Percentiles rank a stretch among this genome's conserved stretches.
Evolutionary conservation across 2,113 vertebrate genomes (phyloP).

Genomic region (Tapirus terrestris): DNA sequence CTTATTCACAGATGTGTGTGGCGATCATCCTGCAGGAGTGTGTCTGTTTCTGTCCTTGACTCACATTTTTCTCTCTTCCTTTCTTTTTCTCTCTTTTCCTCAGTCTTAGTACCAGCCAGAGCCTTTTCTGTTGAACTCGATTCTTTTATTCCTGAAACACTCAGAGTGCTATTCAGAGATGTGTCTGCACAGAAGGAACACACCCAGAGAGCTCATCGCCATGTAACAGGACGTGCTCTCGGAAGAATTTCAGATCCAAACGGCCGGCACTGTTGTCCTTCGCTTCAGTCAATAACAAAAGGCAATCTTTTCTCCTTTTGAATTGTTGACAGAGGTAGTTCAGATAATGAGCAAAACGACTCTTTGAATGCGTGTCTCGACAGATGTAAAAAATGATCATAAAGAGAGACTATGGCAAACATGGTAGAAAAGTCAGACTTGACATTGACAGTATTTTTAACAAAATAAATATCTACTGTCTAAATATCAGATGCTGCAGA

Average conservation of each 20-base stretch:
- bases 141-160: conserved; percentile 86
- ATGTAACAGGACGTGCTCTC: conserved; percentile 77
- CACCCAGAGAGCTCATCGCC: conserved; percentile 76
- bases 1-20: conserved; percentile 79
- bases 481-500: conserved; percentile 62
- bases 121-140: conserved; percentile 83
- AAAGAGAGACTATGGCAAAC: conserved; percentile 68
- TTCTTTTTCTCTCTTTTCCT: conserved; percentile 65
- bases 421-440: conserved; percentile 71
- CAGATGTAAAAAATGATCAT: conserved; percentile 80
- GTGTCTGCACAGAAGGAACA: conserved; percentile 79
- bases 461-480: conserved; percentile 38
- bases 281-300: conserved; percentile 84
- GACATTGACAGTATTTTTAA: conserved; percentile 47
- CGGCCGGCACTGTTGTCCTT: conserved; percentile 80
- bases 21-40: conserved; percentile 79
- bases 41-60: conserved; percentile 88
- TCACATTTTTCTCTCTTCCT: conserved; percentile 84
- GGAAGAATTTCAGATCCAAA: conserved; percentile 73
- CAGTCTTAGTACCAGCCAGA: conserved; percentile 85
- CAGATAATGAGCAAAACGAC: conserved; percentile 78
- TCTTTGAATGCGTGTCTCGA: conserved; percentile 72
- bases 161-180: conserved; percentile 86
- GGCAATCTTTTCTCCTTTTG: conserved; percentile 83
- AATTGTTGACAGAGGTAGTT: conserved; percentile 83